Base-by-base conservation (phyloP, 2,888 invertebrate species). In the Pinctada fucata region DNA sequence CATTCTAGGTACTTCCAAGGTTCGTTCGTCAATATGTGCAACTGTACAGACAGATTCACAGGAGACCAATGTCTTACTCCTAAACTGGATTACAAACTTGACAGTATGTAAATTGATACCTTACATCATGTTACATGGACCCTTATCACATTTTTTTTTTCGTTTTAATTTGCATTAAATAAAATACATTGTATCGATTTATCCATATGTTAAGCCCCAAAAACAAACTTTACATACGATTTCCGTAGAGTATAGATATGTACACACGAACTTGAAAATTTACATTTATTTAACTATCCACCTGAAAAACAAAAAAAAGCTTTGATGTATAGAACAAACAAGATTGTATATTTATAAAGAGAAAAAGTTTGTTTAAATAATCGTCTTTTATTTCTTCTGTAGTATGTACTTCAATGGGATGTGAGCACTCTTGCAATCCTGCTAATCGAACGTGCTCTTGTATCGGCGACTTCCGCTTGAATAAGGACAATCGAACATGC, bases 1-100 rank as follows among this genome's bases (percentile, higher is more conserved):
- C 31, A 31, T 85, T 85, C 3, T 84, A 90, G 90, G 66, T 90
- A 90, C 74, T 86, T 89, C 64, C 87, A 85, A 68, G 90, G 90
- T 1, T 87, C 89, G 8, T 75, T 84, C 63, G 87, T 89, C 5
- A 90, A 89, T 79, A 85, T 86, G 48, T 90, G 90, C 79, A 86
- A 88, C 48, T 90, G 90, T 76, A 84, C 84, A 1, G 83, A 82
- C 1, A 88, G 84, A 0, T 90, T 81, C 75, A 81, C 80, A 10
- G 90, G 90, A 3, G 81, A 82, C 31, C 85, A 84, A 69, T 90
- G 90, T 64, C 85, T 85, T 72, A 66, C 66, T 16, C 74, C 74
- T n/a, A 45, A 45, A 16, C 51, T 63, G 13, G 74, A 74, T 50
- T 58, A 10, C 58, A 58, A 58, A 58, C 58, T 10, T 58, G 58